Evolutionary conservation across 2,888 invertebrate genomes (phyloP), one percentile per base, ranked within the genome.

Genomic region (Stramonita haemastoma): DNA sequence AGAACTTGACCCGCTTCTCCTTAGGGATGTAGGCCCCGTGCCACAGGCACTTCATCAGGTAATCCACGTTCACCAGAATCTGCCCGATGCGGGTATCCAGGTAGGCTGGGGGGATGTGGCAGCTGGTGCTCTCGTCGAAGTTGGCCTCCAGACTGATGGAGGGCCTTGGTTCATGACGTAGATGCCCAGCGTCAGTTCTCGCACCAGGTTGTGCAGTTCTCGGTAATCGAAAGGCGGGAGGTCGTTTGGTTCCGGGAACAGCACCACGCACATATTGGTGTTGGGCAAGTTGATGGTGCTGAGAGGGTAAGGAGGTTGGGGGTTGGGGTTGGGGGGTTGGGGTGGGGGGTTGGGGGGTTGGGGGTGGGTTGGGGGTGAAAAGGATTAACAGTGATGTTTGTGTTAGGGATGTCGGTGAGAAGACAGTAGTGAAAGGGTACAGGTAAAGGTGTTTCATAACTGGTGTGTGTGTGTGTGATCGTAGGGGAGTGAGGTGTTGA

Each of bases 31-130:
- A 95, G 34, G 94, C 94, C 4, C 96, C 96, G 92, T 96, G 96
- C 96, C 96, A 96, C 70, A 96, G 90, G 0, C 94, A 92, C 90
- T 96, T 96, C 93, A 96, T 94, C 95, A 95, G 95, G 92, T 96
- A 96, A 92, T 96, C 96, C 6, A 96, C 94, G 32, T 79, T 34
- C 22, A 95, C 94, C 88, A 96, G 92, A 6, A 95, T 91, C 92
- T 96, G 96, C 17, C 96, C 96, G 8, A 96, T 93, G 36, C 94
- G 91, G 0, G 95, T 95, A 90, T 96, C 95, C 26, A 94, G 90
- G 90, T 95, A 96, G 0, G 95, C 95, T 11, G 96, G 95, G 0
- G 96, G 96, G 29, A 96, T 90, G 92, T 95, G 95, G 91, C 95
- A 94, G 6, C 94, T 90, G n/a, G 95, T 95, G 87, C 95, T 95